Conservation (phyloP, 1,140 invertebrate species). For the Tribolium castaneum region DNA sequence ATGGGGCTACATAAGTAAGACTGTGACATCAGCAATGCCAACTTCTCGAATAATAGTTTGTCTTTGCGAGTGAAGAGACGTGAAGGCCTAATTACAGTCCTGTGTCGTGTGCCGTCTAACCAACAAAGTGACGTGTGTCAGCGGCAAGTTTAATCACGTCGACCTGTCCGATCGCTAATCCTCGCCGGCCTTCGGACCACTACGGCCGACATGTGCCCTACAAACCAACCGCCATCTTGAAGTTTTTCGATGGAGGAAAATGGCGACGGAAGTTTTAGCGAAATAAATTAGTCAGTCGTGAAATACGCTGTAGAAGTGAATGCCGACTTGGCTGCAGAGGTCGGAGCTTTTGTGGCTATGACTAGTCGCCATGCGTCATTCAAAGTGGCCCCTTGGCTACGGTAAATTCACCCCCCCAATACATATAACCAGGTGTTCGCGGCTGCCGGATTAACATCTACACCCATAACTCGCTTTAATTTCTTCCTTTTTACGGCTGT, state of each 20-base stretch:
- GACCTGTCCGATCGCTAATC: constrained; percentile 46
- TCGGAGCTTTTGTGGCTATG: constrained; percentile 8
- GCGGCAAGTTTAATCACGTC: constrained; percentile 48
- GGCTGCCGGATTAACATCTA: constrained; percentile 50
- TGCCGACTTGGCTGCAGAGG: not conserved
- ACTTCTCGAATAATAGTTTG: constrained; percentile 44
- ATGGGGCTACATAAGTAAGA: constrained; percentile 8
- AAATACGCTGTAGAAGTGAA: not conserved
- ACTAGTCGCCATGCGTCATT: constrained; percentile 42
- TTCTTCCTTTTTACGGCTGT: constrained; percentile 33
- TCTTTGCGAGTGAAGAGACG: constrained; percentile 40
- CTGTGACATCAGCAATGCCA: constrained; percentile 2
- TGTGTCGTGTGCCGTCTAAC: constrained; percentile 38
- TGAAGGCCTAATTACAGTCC: constrained; percentile 46
- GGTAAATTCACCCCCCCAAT: constrained; percentile 49
- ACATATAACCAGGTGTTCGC: constrained; percentile 53
- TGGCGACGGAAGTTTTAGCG: not conserved
- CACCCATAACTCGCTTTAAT: constrained; percentile 47
- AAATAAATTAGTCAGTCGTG: not conserved
- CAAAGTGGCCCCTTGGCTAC: constrained; percentile 49
- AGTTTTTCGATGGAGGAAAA: not conserved
- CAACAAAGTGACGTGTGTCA: constrained; percentile 44
- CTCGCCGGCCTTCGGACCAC: constrained; percentile 24
- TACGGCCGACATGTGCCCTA: constrained; percentile 8
- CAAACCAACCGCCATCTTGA: not conserved